Conservation (phyloP, 2,113 vertebrate genomes). For the Notechis scutatus region DNA sequence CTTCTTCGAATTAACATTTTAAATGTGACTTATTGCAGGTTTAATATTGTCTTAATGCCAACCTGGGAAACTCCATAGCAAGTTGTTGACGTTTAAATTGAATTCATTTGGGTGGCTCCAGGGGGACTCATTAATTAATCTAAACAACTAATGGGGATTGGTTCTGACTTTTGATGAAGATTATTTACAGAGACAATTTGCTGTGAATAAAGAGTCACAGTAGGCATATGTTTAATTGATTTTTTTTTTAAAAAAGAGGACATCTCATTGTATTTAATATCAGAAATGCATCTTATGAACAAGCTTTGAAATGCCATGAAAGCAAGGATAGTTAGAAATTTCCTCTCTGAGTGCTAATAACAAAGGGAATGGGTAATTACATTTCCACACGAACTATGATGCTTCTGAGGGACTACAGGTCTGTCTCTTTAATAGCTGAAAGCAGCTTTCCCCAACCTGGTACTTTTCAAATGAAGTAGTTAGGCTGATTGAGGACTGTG, state of each 20-base stretch:
- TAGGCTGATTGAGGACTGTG: neutral
- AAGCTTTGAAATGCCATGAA: slow-evolving; percentile 71
- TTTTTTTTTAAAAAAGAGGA: slow-evolving; percentile 62
- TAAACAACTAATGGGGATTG: slow-evolving; percentile 81
- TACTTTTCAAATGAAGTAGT: neutral
- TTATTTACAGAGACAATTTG: slow-evolving; percentile 83
- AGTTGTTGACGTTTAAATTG: slow-evolving; percentile 80
- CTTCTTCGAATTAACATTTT: slow-evolving; percentile 82
- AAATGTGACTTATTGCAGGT: slow-evolving; percentile 86
- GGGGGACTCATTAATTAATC: slow-evolving; percentile 83
- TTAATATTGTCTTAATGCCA: slow-evolving; percentile 79
- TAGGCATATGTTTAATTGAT: slow-evolving; percentile 83
- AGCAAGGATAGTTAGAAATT: slow-evolving; percentile 60
- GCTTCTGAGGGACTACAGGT: slow-evolving; percentile 64
- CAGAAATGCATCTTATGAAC: slow-evolving; percentile 58
- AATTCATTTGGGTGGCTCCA: slow-evolving; percentile 79
- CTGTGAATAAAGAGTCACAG: slow-evolving; percentile 79
- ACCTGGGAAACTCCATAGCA: slow-evolving; percentile 76
- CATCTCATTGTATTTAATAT: slow-evolving; percentile 75
- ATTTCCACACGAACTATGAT: slow-evolving; percentile 63
- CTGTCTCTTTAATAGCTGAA: slow-evolving; percentile 41
- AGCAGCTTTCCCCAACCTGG: neutral
- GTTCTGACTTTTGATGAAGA: slow-evolving; percentile 84
- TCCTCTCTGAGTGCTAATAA: slow-evolving; percentile 61
- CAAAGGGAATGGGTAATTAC: slow-evolving; percentile 69